Conservation (phyloP, 2,113 vertebrate species). For the Microtus oregoni region DNA sequence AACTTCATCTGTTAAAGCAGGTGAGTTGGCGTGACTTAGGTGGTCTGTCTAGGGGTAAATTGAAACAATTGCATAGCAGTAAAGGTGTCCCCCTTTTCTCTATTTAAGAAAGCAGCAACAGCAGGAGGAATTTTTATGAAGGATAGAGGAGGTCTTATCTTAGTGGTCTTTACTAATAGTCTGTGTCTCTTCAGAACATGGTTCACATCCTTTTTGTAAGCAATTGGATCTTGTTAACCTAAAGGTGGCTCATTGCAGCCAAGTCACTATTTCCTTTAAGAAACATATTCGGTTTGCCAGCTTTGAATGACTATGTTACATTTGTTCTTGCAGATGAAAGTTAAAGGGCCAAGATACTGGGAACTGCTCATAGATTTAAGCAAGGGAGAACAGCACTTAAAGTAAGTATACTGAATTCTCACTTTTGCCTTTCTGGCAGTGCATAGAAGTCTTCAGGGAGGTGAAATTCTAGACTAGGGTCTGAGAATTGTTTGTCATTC, state of each 20-base stretch:
- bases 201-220: not conserved
- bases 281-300: not conserved
- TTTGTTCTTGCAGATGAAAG: constrained; percentile 92
- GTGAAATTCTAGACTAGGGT: not conserved
- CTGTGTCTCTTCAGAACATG: not conserved
- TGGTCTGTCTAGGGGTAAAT: not conserved
- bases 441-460: not conserved
- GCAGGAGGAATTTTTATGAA: not conserved
- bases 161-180: not conserved
- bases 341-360: constrained; percentile 99
- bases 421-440: not conserved
- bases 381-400: constrained; percentile 94
- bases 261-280: not conserved
- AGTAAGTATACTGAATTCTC: constrained; percentile 89
- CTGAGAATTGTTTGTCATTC: not conserved
- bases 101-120: not conserved
- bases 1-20: constrained; percentile 95
- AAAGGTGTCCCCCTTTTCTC: accelerated
- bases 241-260: not conserved
- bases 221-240: not conserved
- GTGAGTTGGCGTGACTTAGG: constrained; percentile 83
- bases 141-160: not conserved
- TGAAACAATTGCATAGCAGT: not conserved
- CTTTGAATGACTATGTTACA: not conserved
- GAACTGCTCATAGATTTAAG: constrained; percentile 95